Evolutionary conservation across 2,888 invertebrate genomes (phyloP).

Genomic region (Phortica okadai): DNA sequence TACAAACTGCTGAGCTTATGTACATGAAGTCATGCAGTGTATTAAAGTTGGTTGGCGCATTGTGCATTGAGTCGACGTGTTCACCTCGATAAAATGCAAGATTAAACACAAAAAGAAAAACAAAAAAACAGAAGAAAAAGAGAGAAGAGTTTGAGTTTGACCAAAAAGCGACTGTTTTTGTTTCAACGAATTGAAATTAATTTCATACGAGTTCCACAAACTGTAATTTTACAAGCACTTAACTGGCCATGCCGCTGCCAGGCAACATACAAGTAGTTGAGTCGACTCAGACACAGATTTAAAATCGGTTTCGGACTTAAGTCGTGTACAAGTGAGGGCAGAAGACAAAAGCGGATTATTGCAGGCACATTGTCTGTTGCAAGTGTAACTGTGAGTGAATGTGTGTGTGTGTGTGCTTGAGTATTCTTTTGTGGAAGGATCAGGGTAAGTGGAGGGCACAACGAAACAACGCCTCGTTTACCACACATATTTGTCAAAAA

Average conservation of each 20-base stretch:
- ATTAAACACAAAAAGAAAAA: constrained; percentile 8
- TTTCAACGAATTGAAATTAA: constrained; percentile 52
- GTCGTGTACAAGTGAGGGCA: constrained; percentile 18
- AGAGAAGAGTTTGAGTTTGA: not conserved
- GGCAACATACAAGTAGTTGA: constrained; percentile 7
- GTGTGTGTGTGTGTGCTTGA: not conserved
- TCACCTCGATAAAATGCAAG: constrained; percentile 25
- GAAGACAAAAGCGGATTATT: constrained; percentile 60
- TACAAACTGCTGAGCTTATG: too few species aligned
- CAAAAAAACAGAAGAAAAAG: not conserved
- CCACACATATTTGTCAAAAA: constrained; percentile 6
- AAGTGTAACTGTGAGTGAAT: not conserved
- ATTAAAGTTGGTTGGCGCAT: not conserved
- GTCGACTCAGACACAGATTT: not conserved
- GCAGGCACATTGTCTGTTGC: constrained; percentile 28
- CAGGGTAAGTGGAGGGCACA: not conserved
- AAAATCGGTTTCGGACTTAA: constrained; percentile 18
- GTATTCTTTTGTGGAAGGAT: too few species aligned
- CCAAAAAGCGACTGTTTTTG: constrained; percentile 7
- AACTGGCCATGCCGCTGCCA: constrained; percentile 50
- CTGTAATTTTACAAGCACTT: constrained; percentile 66
- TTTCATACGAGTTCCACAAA: constrained; percentile 65
- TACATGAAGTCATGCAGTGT: not conserved
- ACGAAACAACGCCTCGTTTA: not conserved
- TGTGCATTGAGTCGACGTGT: constrained; percentile 9